These are phyloP conservation scores for Candoia aspera DNA, from an alignment of 2,113 vertebrate genomes.

Conservation along the genomic window DNA sequence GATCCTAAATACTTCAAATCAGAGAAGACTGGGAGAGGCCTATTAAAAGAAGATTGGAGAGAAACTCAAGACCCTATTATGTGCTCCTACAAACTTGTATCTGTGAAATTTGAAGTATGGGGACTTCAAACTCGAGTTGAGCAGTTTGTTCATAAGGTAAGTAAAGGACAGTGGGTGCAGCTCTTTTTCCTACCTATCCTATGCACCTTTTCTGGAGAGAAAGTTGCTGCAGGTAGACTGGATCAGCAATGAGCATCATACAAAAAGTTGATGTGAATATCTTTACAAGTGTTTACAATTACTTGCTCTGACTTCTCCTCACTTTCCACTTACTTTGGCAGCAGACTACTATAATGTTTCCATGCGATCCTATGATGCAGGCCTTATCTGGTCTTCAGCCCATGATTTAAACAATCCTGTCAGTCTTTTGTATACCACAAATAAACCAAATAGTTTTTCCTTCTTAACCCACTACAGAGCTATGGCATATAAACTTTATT, in stretches of 20 bases:
- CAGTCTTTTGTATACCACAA: neutral
- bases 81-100: conserved; percentile 99
- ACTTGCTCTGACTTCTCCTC: neutral
- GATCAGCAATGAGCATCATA: neutral
- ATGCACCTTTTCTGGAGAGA: neutral
- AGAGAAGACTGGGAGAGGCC: conserved; percentile 90
- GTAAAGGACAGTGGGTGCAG: conserved; percentile 45
- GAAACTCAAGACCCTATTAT: conserved; percentile 91
- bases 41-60: conserved; percentile 93
- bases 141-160: conserved; percentile 98
- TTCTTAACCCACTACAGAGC: neutral
- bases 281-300: neutral
- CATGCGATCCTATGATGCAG: neutral
- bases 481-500: neutral
- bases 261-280: neutral
- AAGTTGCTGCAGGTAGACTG: neutral
- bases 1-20: conserved; percentile 93
- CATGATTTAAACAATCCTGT: neutral
- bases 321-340: neutral
- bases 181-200: neutral
- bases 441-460: neutral
- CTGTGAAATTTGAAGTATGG: conserved; percentile 98
- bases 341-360: neutral
- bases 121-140: conserved; percentile 97
- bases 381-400: neutral